A percentile compares a stretch with the other conserved stretches of the same genome.
phyloP scores from a whole-genome alignment of 2,113 vertebrate species.

The Lamprologus lemairii region DNA sequence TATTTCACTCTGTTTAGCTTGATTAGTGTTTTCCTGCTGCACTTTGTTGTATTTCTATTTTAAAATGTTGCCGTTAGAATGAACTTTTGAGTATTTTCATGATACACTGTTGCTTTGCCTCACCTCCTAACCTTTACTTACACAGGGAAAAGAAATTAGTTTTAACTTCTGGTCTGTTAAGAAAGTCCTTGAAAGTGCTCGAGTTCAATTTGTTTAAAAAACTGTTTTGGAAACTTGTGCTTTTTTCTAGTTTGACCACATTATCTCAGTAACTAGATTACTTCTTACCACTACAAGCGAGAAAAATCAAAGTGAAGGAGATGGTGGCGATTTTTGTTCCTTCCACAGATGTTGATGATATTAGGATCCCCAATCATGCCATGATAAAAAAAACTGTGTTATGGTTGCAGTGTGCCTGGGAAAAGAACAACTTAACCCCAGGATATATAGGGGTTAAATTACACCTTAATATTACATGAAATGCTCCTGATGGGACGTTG shows the following conservation, averaged over 20 bases:
- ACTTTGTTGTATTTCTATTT: not conserved
- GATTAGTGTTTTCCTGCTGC: accelerated
- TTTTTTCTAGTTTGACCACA: not conserved
- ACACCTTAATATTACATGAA: not conserved
- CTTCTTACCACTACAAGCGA: not conserved
- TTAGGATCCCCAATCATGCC: not conserved
- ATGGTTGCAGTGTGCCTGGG: not conserved
- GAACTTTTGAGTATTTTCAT: not conserved
- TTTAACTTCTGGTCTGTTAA: not conserved
- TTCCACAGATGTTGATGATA: not conserved
- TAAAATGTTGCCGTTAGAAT: not conserved
- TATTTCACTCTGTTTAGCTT: not conserved
- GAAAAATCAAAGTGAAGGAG: not conserved
- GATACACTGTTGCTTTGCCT: not conserved
- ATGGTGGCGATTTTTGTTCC: not conserved
- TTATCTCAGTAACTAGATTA: not conserved
- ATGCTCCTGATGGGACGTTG: not conserved
- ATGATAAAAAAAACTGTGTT: not conserved
- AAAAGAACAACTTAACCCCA: not conserved
- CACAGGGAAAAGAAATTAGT: not conserved
- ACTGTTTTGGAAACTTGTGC: not conserved
- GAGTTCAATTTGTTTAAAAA: not conserved
- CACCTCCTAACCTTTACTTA: accelerated
- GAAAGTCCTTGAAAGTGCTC: not conserved
- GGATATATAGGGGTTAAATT: not conserved